A percentile compares a stretch with the other conserved stretches of the same genome.
phyloP scores from a whole-genome alignment of 2,797 vertebrate species.

The Carcharodon carcharias region DNA sequence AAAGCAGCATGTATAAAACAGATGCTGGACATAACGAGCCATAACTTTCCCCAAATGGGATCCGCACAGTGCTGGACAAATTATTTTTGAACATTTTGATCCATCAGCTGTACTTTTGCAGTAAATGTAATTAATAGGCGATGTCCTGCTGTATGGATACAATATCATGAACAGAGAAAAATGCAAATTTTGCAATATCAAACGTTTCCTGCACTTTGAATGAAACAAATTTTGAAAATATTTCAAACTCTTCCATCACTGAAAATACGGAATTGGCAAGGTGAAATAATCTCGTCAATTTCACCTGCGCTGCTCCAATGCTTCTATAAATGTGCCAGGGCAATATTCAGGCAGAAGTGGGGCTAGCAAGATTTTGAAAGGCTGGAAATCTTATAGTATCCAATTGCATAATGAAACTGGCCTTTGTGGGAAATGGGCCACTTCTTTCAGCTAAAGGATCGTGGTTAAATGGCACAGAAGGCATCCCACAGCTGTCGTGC shows the following conservation, averaged over 20 bases:
- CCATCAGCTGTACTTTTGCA: constrained; percentile 27
- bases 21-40: constrained; percentile 48
- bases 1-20: constrained; percentile 49
- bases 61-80: constrained; percentile 46
- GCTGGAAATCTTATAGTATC: neutral
- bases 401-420: neutral
- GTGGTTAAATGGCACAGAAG: neutral
- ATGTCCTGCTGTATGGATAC: neutral
- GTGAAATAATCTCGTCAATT: neutral
- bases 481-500: neutral
- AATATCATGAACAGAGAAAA: neutral
- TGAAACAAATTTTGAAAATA: neutral
- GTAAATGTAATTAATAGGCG: neutral
- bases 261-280: neutral
- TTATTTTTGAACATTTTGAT: constrained; percentile 46
- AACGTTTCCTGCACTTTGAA: neutral
- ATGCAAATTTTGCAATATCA: neutral
- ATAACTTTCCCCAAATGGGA: constrained; percentile 47
- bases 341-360: neutral
- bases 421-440: neutral
- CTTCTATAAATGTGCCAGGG: neutral
- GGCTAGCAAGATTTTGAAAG: neutral
- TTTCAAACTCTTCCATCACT: neutral
- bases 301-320: neutral
- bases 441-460: neutral